Conservation (phyloP, 2,113 vertebrate species). For the Podilymbus podiceps region DNA sequence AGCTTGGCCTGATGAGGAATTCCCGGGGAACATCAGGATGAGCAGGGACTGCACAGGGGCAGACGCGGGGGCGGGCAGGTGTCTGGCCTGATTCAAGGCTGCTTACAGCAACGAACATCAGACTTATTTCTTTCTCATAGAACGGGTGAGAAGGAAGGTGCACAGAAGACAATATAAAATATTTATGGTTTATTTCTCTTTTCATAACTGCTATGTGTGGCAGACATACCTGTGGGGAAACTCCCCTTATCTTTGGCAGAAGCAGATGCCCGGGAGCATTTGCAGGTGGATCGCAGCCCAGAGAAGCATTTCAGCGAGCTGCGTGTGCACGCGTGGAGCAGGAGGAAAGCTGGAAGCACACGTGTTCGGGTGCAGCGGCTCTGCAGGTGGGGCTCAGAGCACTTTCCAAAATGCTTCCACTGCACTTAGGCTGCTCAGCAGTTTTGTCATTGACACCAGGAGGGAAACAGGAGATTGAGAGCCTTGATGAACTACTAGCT, state of each 20-base stretch:
- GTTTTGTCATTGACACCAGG: background rate
- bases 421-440: background rate
- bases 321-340: rapidly evolving
- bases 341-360: background rate
- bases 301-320: background rate
- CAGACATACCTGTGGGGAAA: background rate
- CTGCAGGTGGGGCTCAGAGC: background rate
- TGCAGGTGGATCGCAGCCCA: background rate
- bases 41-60: background rate
- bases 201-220: background rate
- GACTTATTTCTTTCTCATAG: background rate
- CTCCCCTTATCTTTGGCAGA: background rate
- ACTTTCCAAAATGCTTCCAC: background rate
- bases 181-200: slow-evolving; percentile 15
- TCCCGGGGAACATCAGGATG: background rate
- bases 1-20: background rate
- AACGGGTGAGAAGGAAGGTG: background rate
- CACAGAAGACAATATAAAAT: background rate
- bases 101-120: background rate
- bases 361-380: rapidly evolving
- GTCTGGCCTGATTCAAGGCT: background rate
- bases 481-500: background rate
- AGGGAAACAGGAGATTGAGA: background rate
- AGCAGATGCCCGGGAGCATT: background rate
- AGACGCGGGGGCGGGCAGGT: rapidly evolving